Evolutionary conservation across 2,888 invertebrate species (phyloP).

Genomic region (Lepidocyrtinus sp.): DNA sequence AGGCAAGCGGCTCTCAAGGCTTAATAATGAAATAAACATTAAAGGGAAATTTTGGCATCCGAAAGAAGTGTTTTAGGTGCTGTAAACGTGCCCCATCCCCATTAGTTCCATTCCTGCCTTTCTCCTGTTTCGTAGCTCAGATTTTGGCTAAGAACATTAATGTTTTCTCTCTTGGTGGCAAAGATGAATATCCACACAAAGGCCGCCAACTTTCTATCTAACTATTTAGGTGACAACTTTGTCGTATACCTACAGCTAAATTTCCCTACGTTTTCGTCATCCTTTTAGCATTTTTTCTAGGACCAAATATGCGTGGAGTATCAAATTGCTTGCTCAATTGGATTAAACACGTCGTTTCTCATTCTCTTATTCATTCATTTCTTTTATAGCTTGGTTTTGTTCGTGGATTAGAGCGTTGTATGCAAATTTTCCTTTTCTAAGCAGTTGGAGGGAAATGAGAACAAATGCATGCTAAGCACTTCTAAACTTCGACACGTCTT

Average conservation of each 20-base stretch:
- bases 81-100: no score
- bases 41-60: no score
- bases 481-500: no score
- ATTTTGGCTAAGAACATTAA: no score
- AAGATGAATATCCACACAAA: conserved; percentile 39
- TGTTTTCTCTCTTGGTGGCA: no score
- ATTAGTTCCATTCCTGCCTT: no score
- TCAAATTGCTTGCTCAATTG: conserved; percentile 40
- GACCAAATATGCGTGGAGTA: conserved; percentile 18
- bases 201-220: conserved; percentile 39
- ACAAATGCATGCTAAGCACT: no score
- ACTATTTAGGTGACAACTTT: conserved; percentile 42
- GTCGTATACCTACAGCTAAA: conserved; percentile 28
- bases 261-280: not conserved
- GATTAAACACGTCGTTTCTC: conserved; percentile 41
- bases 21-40: no score
- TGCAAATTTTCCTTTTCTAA: conserved; percentile 9
- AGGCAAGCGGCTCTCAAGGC: no score
- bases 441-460: no score
- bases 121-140: no score
- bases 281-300: conserved; percentile 1
- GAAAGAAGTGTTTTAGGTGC: no score
- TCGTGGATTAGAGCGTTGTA: conserved; percentile 7
- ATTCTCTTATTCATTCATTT: conserved; percentile 33
- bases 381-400: not conserved